Base-by-base conservation (phyloP, 2,888 invertebrate genomes). In the Carpatolechia fugitivella region DNA sequence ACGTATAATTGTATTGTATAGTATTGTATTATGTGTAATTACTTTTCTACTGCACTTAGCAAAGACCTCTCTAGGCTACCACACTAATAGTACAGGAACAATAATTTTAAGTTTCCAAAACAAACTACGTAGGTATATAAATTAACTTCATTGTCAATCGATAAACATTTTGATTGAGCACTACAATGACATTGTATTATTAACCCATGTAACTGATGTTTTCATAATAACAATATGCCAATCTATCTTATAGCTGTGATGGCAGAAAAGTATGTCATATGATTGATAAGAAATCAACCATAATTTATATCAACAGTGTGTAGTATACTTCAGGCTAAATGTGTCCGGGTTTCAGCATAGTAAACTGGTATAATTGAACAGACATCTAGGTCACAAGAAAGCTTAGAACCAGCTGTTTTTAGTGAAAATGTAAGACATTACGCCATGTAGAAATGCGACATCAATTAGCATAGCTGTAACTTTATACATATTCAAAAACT, bases 251-350 rank as follows among this genome's bases (percentile, higher is more conserved):
- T 11, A 10, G 20, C 18, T 44, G 29, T 29, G 29, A 29, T 11
- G 20, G 29, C 24, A 44, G n/a, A 14, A 30, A 48, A 20, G 50
- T 64, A 40, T 62, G 65, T 62, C 62, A 65, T 52, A 41, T 48
- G 47, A 29, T 51, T 55, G 62, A 61, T 62, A 63, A 59, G 56
- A 29, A 44, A 44, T 1, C 1, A 29, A 44, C 44, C 44, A 44
- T 24, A 24, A 18, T 11, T 20, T 41, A 18, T 10, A 41, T 3
- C 11, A 44, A 16, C 6, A 38, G 16, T 16, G 3, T 1, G n/a
- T 16, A 16, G 14, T 38, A 5, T 44, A 1, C n/a, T 1, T 8
- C 11, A 10, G 1, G 3, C 3, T 16, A 16, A 11, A 18, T 3
- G 40, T 3, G 11, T 14, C 40, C 11, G 2, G 11, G 18, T 8